A percentile compares a stretch with the other conserved stretches of the same genome.
These are phyloP conservation scores for Myoxocephalus aenaeus DNA, from an alignment of 2,797 vertebrate genomes.

Conservation along the genomic window DNA sequence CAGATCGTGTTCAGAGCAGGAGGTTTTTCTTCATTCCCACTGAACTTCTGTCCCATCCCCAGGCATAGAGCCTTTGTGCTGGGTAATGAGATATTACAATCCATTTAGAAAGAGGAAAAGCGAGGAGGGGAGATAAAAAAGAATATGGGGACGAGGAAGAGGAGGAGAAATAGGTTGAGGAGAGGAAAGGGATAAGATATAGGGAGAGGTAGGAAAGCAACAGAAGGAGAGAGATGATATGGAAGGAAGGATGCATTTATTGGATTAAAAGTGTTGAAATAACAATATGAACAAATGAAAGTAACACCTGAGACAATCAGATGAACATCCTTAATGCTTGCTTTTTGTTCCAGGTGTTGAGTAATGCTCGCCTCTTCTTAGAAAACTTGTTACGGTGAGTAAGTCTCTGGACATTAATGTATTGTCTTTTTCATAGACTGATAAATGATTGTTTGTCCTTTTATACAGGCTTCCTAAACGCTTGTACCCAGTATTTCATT, in stretches of 20 bases:
- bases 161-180: conserved; percentile 2
- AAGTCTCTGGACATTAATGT: background rate
- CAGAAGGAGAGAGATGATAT: conserved; percentile 2
- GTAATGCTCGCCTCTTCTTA: conserved; percentile 92
- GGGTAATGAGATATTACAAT: conserved; percentile 74
- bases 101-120: conserved; percentile 58
- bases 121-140: conserved; percentile 32
- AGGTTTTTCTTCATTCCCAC: conserved; percentile 60
- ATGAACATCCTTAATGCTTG: conserved; percentile 6
- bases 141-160: conserved; percentile 15
- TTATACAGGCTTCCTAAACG: background rate
- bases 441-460: background rate
- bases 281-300: conserved; percentile 16
- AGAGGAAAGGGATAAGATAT: conserved; percentile 9
- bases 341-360: conserved; percentile 86
- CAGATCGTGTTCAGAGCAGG: conserved; percentile 60
- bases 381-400: conserved; percentile 95
- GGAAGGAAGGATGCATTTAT: conserved; percentile 16
- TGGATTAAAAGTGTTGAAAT: conserved; percentile 19
- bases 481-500: background rate
- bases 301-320: background rate
- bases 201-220: conserved; percentile 16
- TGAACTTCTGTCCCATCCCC: conserved; percentile 63
- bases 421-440: background rate
- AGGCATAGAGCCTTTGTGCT: conserved; percentile 63